phyloP scores from a whole-genome alignment of 92 coral and sea anemone species.

The Bergia sp. region DNA sequence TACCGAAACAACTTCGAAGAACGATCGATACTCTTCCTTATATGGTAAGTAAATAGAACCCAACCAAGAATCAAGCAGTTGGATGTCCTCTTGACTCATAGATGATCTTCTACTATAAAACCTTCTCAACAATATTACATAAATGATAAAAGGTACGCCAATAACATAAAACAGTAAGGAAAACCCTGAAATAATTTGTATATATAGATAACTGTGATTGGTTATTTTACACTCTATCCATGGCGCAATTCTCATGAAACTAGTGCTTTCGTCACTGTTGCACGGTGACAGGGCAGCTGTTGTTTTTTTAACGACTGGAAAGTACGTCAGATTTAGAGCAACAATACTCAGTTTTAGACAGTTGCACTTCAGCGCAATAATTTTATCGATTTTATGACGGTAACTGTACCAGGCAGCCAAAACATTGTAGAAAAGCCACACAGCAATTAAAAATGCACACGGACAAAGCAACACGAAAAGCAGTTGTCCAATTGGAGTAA shows the following conservation, averaged over 20 bases:
- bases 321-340: slow-evolving; percentile 53
- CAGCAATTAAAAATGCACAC: not conserved
- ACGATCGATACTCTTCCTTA: slow-evolving; percentile 37
- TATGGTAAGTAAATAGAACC: slow-evolving; percentile 52
- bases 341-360: slow-evolving; percentile 53
- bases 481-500: too few relatives aligned
- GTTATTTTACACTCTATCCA: slow-evolving; percentile 52
- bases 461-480: too few relatives aligned
- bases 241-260: slow-evolving; percentile 57
- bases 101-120: not conserved
- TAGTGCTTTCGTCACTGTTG: slow-evolving; percentile 21
- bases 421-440: not conserved
- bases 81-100: not conserved
- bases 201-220: slow-evolving; percentile 43
- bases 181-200: slow-evolving; percentile 55
- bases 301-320: slow-evolving; percentile 62
- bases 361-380: slow-evolving; percentile 8
- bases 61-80: slow-evolving; percentile 46
- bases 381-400: not conserved
- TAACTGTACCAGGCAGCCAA: not conserved
- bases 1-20: slow-evolving; percentile 65
- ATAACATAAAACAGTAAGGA: slow-evolving; percentile 58
- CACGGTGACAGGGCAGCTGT: slow-evolving; percentile 59
- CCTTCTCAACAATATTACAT: slow-evolving; percentile 44
- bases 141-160: slow-evolving; percentile 58